These are phyloP conservation scores for Echinops telfairi DNA, from an alignment of 2,113 vertebrate species.

Conservation along the genomic window DNA sequence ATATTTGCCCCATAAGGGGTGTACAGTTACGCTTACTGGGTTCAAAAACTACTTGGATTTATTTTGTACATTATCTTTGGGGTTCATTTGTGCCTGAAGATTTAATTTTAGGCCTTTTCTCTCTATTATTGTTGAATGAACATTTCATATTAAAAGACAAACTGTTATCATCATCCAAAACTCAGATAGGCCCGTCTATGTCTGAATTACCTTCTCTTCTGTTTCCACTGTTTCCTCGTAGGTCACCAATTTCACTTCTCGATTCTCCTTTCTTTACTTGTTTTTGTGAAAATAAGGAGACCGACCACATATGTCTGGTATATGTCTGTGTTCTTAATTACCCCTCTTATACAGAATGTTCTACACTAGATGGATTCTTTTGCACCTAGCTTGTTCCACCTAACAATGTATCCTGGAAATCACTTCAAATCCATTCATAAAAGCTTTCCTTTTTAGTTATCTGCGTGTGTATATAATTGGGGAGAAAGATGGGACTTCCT, in stretches of 20 bases:
- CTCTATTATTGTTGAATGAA: background rate
- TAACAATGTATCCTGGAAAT: background rate
- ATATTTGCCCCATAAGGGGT: too few species aligned
- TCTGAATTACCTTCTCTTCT: background rate
- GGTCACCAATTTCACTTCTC: background rate
- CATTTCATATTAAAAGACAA: constrained; percentile 16
- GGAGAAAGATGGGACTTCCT: too few species aligned
- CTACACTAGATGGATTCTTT: background rate
- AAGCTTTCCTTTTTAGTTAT: too few species aligned
- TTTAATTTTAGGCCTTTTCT: constrained; percentile 4
- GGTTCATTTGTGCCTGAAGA: background rate
- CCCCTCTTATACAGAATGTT: background rate
- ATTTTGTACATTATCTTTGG: background rate
- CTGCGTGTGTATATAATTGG: too few species aligned
- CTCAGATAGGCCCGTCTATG: background rate
- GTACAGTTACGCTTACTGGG: too few species aligned
- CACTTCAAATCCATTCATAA: background rate
- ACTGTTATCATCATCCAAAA: background rate
- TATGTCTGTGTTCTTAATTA: background rate
- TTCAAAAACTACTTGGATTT: constrained; percentile 35
- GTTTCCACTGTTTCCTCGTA: background rate
- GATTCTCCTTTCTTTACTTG: background rate
- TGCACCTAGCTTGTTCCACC: background rate
- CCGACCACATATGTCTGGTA: background rate
- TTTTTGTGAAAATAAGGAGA: constrained; percentile 26